phyloP scores from a whole-genome alignment of 2,888 invertebrate species.

The Mythimna vitellina region DNA sequence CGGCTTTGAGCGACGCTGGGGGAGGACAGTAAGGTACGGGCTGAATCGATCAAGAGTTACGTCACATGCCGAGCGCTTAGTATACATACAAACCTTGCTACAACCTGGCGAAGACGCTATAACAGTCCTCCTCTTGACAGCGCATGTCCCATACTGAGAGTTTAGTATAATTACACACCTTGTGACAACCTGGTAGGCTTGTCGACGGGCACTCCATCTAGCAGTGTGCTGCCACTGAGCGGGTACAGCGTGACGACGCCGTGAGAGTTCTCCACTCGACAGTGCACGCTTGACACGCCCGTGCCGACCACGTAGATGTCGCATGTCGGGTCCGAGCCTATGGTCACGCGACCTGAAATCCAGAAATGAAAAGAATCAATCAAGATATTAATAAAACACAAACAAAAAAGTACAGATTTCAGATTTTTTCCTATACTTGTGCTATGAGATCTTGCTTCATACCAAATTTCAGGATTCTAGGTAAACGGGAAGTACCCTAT shows the following conservation, averaged over 20 bases:
- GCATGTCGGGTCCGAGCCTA: conserved; percentile 94
- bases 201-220: conserved; percentile 94
- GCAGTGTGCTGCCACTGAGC: conserved; percentile 92
- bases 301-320: conserved; percentile 96
- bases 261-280: conserved; percentile 96
- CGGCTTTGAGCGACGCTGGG: too few relatives aligned
- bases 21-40: too few relatives aligned
- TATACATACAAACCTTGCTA: conserved; percentile 74
- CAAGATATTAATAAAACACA: too few relatives aligned
- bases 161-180: conserved; percentile 30
- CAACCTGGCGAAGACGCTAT: conserved; percentile 95
- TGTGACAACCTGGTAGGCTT: conserved; percentile 93
- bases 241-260: conserved; percentile 97
- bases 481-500: too few relatives aligned
- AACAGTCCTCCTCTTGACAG: conserved; percentile 96
- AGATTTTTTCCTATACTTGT: too few relatives aligned
- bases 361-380: neutral
- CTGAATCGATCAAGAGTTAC: too few relatives aligned
- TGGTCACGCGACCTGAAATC: conserved; percentile 94
- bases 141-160: conserved; percentile 87
- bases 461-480: too few relatives aligned
- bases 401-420: too few relatives aligned
- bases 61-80: too few relatives aligned
- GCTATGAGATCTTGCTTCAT: too few relatives aligned
- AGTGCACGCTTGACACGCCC: conserved; percentile 96